Base-by-base conservation (phyloP, 2,113 vertebrate species). In the Erpornis zantholeuca region DNA sequence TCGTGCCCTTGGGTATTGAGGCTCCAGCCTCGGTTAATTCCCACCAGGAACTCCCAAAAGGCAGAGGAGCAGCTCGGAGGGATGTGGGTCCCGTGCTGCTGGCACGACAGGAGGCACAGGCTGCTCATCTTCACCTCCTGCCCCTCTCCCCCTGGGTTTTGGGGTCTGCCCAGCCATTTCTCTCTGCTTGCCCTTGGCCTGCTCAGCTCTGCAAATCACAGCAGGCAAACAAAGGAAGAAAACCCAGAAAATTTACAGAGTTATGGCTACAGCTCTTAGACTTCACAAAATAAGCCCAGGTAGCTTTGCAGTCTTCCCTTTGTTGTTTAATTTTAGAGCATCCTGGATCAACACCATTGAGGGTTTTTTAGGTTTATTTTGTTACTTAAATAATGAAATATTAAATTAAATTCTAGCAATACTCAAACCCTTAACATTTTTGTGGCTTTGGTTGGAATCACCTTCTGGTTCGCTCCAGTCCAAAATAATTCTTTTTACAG, bases 1-100 rank as follows among this genome's bases (percentile, higher is more conserved):
- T 73, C 6, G 0, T 21, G 23, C 2, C 40, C 4, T 19, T 15
- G 36, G 15, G 7, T 9, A 1, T 3, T 10, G 38, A 11, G 22
- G 52, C 49, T 88, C 69, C 86, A 90, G 63, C 19, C 13, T 49
- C 38, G 9, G 24, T 33, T 9, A 5, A 6, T 42, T 64, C 54
- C 21, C 38, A 6, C 6, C 27, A 60, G 79, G 47, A 65, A 6
- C 7, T 7, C 22, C 2, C 10, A 22, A 36, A 57, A 33, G 31
- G 28, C 28, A 31, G 57, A 5, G 27, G 1, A 40, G 6, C 6
- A 42, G 60, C 77, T 69, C 28, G 0, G 12, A 40, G 63, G 57
- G 45, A 16, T 13, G 24, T 11, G 24, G 4, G 13, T 5, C 45
- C 31, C 2, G 50, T 31, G 64, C 33, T 73, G 9, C 71, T 22